phyloP scores from a whole-genome alignment of 2,797 vertebrate genomes.

The Bovichtus variegatus region DNA sequence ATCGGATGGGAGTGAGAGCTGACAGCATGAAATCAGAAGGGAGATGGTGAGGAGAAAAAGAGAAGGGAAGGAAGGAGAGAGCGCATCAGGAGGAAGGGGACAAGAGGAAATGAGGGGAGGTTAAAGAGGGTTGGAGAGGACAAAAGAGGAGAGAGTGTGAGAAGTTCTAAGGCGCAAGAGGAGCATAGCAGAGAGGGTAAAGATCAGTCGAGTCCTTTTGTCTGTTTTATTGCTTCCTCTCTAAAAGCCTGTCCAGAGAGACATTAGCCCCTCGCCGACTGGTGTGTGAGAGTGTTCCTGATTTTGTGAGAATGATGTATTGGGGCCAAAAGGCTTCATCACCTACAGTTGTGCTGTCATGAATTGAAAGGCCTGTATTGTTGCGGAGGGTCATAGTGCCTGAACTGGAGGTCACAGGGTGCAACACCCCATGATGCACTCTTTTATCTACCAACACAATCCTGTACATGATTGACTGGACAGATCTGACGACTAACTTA shows the following conservation, averaged over 20 bases:
- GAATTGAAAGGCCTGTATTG: conserved; percentile 76
- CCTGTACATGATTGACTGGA: conserved; percentile 65
- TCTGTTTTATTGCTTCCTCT: conserved; percentile 58
- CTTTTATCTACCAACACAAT: conserved; percentile 60
- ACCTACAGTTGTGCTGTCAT: conserved; percentile 73
- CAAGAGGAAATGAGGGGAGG: conserved; percentile 49
- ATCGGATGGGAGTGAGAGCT: conserved; percentile 33
- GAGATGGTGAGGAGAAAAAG: not conserved
- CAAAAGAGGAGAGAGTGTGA: conserved; percentile 55
- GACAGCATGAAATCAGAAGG: conserved; percentile 60
- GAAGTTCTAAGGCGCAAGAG: conserved; percentile 36
- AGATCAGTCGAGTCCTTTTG: conserved; percentile 72
- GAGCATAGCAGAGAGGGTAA: conserved; percentile 67
- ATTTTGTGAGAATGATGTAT: conserved; percentile 76
- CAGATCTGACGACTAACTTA: conserved; percentile 53
- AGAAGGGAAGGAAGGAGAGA: not conserved
- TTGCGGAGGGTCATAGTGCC: conserved; percentile 66
- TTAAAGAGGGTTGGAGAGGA: conserved; percentile 47
- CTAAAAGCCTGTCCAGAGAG: conserved; percentile 76
- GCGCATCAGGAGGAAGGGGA: conserved; percentile 40
- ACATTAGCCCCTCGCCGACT: conserved; percentile 66
- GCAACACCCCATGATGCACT: conserved; percentile 66
- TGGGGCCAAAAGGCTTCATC: conserved; percentile 78
- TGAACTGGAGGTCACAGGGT: conserved; percentile 70
- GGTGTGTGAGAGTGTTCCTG: conserved; percentile 57